Evolutionary conservation across 2,113 vertebrate species (phyloP).

Genomic region (Zosterops japonicus): DNA sequence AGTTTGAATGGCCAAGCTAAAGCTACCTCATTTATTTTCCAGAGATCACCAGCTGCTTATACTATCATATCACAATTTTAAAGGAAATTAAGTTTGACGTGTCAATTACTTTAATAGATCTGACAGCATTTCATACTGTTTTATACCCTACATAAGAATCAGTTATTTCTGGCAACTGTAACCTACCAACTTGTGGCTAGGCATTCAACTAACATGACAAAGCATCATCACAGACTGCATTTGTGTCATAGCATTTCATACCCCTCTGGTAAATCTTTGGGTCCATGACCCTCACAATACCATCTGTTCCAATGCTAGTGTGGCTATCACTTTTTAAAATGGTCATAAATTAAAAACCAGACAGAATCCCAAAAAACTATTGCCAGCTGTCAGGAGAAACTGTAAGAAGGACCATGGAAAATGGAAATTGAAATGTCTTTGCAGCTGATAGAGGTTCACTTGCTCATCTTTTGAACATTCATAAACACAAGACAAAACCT

Average conservation of each 20-base stretch:
- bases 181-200: conserved; percentile 1
- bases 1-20: neutral
- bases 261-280: neutral
- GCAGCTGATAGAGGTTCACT: neutral
- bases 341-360: conserved; percentile 20
- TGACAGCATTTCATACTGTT: neutral
- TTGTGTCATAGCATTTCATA: neutral
- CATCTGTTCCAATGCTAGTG: neutral
- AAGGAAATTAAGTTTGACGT: neutral
- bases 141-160: neutral
- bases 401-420: neutral
- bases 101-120: conserved; percentile 26
- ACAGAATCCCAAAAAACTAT: neutral
- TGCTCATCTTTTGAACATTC: neutral
- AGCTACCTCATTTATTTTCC: neutral
- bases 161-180: conserved; percentile 33
- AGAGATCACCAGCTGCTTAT: neutral
- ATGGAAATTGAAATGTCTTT: neutral
- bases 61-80: neutral
- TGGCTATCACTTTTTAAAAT: conserved; percentile 4
- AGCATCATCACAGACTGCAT: neutral
- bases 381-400: neutral
- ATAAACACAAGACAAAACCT: neutral
- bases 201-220: conserved; percentile 1
- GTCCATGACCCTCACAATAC: neutral